Conservation (phyloP, 2,888 invertebrate species). For the Hypolimnas misippus region DNA sequence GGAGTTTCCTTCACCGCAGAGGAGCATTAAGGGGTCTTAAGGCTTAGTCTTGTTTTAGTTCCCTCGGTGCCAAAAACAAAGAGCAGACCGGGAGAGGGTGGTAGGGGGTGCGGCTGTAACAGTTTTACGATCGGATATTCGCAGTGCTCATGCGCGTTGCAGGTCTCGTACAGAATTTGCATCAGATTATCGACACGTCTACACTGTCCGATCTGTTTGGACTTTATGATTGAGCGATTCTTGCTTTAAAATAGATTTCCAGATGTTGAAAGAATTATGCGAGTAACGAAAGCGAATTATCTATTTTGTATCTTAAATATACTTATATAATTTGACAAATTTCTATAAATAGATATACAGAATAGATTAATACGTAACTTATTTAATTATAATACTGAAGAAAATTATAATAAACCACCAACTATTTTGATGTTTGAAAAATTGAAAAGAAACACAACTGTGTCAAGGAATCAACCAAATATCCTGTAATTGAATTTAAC, state of each 20-base stretch:
- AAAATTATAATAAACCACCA: too few relatives aligned
- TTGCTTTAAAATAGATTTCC: not conserved
- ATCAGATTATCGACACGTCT: slow-evolving; percentile 70
- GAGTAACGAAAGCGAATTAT: too few relatives aligned
- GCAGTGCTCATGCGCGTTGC: slow-evolving; percentile 78
- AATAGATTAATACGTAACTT: too few relatives aligned
- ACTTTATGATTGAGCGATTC: slow-evolving; percentile 10
- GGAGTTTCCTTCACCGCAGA: slow-evolving; percentile 57
- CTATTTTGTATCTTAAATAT: too few relatives aligned
- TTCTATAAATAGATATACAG: too few relatives aligned
- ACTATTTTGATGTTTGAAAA: too few relatives aligned
- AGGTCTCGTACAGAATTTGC: slow-evolving; percentile 72
- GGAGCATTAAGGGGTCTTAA: slow-evolving; percentile 79
- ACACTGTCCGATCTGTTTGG: slow-evolving; percentile 20
- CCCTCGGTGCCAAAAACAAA: slow-evolving; percentile 78
- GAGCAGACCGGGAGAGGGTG: slow-evolving; percentile 66
- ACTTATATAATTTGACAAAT: too few relatives aligned
- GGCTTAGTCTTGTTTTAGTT: slow-evolving; percentile 66
- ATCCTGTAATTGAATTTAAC: slow-evolving; percentile 49
- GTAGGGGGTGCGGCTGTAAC: slow-evolving; percentile 64
- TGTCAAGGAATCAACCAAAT: not conserved
- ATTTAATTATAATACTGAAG: too few relatives aligned
- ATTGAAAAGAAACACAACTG: too few relatives aligned
- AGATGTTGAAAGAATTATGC: not conserved
- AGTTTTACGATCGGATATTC: slow-evolving; percentile 79